These are phyloP conservation scores for Drymonia ruficornis DNA, from an alignment of 2,888 invertebrate genomes.

Conservation along the genomic window DNA sequence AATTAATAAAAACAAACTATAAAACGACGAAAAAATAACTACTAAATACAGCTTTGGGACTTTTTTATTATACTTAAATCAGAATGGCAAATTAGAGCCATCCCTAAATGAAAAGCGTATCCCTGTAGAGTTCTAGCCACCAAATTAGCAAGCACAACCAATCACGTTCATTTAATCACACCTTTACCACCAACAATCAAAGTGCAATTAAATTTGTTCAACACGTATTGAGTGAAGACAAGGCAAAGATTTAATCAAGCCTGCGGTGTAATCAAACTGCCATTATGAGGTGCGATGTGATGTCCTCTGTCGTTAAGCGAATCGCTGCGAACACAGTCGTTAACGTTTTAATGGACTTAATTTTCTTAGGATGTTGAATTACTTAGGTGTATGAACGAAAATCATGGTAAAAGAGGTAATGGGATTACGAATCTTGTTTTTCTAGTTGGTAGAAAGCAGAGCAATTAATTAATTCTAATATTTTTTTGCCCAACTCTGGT, in stretches of 20 bases:
- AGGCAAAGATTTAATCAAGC: conserved; percentile 49
- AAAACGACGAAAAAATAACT: too few species aligned
- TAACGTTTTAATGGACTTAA: conserved; percentile 35
- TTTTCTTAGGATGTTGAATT: conserved; percentile 7
- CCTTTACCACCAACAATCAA: conserved; percentile 11
- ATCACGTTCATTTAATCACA: conserved; percentile 1
- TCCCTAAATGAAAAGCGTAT: not conserved
- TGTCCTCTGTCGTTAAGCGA: conserved; percentile 42
- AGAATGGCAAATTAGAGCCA: too few species aligned
- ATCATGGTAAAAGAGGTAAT: too few species aligned
- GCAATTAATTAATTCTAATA: too few species aligned
- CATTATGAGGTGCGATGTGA: conserved; percentile 43
- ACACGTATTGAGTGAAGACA: conserved; percentile 17
- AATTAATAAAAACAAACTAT: too few species aligned
- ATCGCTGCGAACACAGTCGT: conserved; percentile 40
- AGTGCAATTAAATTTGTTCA: conserved; percentile 18
- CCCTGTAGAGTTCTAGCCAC: not conserved
- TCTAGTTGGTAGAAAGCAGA: too few species aligned
- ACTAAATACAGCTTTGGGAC: too few species aligned
- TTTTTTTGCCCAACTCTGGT: too few species aligned
- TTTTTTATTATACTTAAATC: too few species aligned
- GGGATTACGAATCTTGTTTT: too few species aligned
- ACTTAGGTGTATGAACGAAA: not conserved
- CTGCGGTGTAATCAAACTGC: conserved; percentile 45
- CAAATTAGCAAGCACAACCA: not conserved